Conservation (phyloP, 2,888 invertebrate species). For the Melieria omissa region DNA sequence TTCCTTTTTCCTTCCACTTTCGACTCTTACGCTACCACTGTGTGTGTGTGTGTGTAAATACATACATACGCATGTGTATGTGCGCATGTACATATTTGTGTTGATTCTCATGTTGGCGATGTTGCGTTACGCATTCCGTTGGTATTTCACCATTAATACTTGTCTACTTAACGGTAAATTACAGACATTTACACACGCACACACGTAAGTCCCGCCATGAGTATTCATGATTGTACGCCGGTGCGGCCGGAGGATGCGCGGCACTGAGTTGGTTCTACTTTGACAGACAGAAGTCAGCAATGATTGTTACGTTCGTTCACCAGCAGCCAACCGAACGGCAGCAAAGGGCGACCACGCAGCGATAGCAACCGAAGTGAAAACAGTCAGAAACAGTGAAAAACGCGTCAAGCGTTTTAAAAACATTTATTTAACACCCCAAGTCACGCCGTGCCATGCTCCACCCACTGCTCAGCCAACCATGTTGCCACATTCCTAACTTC, state of each 20-base stretch:
- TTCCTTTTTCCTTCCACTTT: constrained; percentile 7
- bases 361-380: no score
- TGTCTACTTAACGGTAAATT: constrained; percentile 66
- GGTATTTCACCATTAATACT: constrained; percentile 65
- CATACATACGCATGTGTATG: constrained; percentile 18
- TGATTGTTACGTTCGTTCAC: not conserved
- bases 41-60: not conserved
- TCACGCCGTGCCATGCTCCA: not conserved
- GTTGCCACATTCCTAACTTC: not conserved
- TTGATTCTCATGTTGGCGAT: constrained; percentile 39
- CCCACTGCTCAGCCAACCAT: not conserved
- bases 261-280: no score
- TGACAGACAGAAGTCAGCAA: constrained; percentile 5
- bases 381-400: not conserved
- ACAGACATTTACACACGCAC: constrained; percentile 55
- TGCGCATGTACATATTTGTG: constrained; percentile 33
- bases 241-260: no score
- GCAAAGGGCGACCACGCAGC: not conserved
- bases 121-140: constrained; percentile 53
- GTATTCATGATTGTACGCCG: no score
- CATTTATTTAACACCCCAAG: not conserved
- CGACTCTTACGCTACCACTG: not conserved
- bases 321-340: not conserved
- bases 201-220: no score
- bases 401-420: not conserved